Conservation (phyloP, 2,888 invertebrate genomes). For the Yponomeuta plumbellus region DNA sequence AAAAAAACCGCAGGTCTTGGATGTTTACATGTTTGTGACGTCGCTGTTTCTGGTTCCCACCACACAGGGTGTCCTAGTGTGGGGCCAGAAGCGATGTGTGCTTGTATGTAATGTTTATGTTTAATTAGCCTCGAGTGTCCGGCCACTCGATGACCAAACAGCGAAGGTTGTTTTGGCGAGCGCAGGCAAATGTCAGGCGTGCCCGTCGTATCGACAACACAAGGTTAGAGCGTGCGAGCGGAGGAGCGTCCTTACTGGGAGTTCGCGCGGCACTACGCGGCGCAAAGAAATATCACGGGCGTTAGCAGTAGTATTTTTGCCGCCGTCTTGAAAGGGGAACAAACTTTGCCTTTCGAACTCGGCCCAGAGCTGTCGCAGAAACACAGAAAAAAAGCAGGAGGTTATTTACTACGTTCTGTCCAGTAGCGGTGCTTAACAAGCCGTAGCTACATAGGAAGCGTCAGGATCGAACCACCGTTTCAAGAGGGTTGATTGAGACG, state of each 20-base stretch:
- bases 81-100: too few species aligned
- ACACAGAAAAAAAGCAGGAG: slow-evolving; percentile 61
- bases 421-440: slow-evolving; percentile 35
- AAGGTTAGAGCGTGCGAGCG: slow-evolving; percentile 54
- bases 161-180: slow-evolving; percentile 3
- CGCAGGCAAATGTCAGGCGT: slow-evolving; percentile 14
- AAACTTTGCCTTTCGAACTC: slow-evolving; percentile 80
- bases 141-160: too few species aligned
- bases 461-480: slow-evolving; percentile 58
- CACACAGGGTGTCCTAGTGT: too few species aligned
- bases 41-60: too few species aligned
- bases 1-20: too few species aligned
- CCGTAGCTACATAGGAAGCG: slow-evolving; percentile 32
- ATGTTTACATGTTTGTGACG: too few species aligned
- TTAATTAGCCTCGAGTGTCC: too few species aligned
- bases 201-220: slow-evolving; percentile 41
- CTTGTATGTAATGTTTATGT: too few species aligned
- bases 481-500: slow-evolving; percentile 74
- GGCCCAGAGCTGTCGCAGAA: slow-evolving; percentile 75
- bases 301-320: slow-evolving; percentile 84
- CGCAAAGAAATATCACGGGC: slow-evolving; percentile 86
- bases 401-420: slow-evolving; percentile 38
- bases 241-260: slow-evolving; percentile 58
- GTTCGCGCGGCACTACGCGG: slow-evolving; percentile 70
- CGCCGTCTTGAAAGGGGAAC: slow-evolving; percentile 85